Conservation (phyloP, 2,888 invertebrate genomes). For the Augochlorella aurata region DNA sequence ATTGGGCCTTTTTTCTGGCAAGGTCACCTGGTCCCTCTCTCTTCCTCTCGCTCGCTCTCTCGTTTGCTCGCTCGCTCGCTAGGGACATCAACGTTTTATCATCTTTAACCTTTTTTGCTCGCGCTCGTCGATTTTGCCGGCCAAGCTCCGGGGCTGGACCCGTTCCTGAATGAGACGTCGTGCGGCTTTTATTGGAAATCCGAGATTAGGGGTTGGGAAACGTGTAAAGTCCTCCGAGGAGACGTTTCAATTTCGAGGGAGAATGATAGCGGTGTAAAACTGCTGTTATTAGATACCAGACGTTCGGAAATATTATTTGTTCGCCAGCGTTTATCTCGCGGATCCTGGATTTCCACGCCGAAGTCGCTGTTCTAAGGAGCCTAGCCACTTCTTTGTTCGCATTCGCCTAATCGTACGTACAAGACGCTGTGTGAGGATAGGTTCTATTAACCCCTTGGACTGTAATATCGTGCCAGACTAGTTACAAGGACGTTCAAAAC, state of each 20-base stretch:
- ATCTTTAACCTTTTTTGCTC: background rate
- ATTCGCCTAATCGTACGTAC: too few relatives aligned
- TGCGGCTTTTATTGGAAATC: slow-evolving; percentile 10
- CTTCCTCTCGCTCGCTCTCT: background rate
- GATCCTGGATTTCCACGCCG: too few relatives aligned
- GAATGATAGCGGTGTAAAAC: slow-evolving; percentile 12
- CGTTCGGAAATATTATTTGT: background rate
- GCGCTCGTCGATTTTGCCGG: slow-evolving; percentile 8
- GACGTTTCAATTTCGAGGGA: slow-evolving; percentile 17
- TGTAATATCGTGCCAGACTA: too few relatives aligned
- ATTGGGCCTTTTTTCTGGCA: slow-evolving; percentile 32
- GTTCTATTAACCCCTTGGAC: too few relatives aligned
- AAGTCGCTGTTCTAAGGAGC: too few relatives aligned
- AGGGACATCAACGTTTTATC: slow-evolving; percentile 19
- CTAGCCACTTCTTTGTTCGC: too few relatives aligned
- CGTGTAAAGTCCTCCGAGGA: background rate
- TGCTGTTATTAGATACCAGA: slow-evolving; percentile 8
- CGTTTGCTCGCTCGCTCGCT: background rate
- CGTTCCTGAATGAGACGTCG: slow-evolving; percentile 28
- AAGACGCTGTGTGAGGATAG: too few relatives aligned
- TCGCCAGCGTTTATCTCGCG: background rate
- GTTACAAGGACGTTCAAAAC: too few relatives aligned
- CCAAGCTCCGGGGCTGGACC: background rate
- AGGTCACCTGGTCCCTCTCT: slow-evolving; percentile 30
- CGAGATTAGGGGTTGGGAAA: slow-evolving; percentile 18